Base-by-base conservation (phyloP, 2,888 invertebrate genomes). In the Tineola bisselliella region DNA sequence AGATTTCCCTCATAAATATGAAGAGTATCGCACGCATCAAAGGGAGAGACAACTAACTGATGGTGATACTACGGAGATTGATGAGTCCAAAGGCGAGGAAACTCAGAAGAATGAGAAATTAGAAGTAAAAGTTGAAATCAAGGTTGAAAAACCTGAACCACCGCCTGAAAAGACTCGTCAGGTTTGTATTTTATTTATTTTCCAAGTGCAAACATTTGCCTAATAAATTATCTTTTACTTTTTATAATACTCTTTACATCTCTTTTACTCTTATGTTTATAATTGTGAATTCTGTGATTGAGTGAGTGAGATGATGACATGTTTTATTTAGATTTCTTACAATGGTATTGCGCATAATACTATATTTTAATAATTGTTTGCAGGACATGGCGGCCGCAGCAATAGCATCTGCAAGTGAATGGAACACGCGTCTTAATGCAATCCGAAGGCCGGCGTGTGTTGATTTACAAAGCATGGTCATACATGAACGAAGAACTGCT, bases 1-100 rank as follows among this genome's bases (percentile, higher is more conserved):
- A 33, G 99, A 99, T 82, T 99, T 97, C 80, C 96, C 95, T 54
- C 94, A 94, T 63, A 97, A 98, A 73, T 98, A 97, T 75, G 95
- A 96, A 77, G 97, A 97, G 72, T 95, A 93, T 75, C 90, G 94
- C 61, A 91, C 92, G 65, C 89, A 91, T 68, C 91, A 92, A 75
- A 87, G 91, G 10, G 90, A 75, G 63, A 73, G 90, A 68, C 93
- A 81, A 61, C 68, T 76, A 13, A 67, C 72, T 30, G 44, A 33
- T 5, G n/a, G 4, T 6, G 52, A 52, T 11, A 4, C 18, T 18
- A 54, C 25, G 54, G 48, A 15, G 11, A n/a, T 33, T 4, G 58
- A 33, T 44, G 58, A 59, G 12, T 69, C 67, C 31, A 69, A 66
- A 60, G 61, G 64, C 1, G 72, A 84, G 43, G 63, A 62, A 62